phyloP scores from a whole-genome alignment of 2,797 vertebrate species.

The Melanotaenia nigrans region DNA sequence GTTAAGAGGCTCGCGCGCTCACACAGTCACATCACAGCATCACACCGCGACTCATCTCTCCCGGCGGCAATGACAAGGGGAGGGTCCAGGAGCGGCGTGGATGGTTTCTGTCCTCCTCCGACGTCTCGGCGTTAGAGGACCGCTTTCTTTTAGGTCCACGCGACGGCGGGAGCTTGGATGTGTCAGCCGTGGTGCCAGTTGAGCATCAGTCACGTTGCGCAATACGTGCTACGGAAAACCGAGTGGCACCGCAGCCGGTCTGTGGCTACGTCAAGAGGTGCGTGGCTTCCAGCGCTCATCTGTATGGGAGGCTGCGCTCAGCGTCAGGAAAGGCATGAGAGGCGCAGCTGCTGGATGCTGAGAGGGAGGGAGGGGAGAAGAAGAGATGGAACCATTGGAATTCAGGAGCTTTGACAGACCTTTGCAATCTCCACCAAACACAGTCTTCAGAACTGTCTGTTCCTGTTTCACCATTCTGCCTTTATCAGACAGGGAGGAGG shows the following conservation, averaged over 20 bases:
- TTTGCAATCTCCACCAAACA: conserved; percentile 64
- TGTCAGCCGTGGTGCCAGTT: conserved; percentile 54
- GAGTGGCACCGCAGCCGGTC: conserved; percentile 87
- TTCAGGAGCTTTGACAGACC: conserved; percentile 68
- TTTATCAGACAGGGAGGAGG: conserved; percentile 50
- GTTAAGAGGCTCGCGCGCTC: conserved; percentile 42
- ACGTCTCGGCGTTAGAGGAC: conserved; percentile 16
- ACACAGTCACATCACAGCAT: conserved; percentile 59
- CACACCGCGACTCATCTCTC: conserved; percentile 66
- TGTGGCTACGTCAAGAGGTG: conserved; percentile 88
- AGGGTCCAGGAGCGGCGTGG: conserved; percentile 49
- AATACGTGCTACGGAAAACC: conserved; percentile 86
- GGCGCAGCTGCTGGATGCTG: conserved; percentile 75
- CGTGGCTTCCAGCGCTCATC: conserved; percentile 85
- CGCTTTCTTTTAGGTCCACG: conserved; percentile 33
- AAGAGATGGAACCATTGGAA: conserved; percentile 54
- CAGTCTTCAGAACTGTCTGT: conserved; percentile 39
- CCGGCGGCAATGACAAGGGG: conserved; percentile 59
- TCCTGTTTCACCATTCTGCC: conserved; percentile 48
- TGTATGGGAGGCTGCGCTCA: conserved; percentile 81
- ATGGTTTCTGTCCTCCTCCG: conserved; percentile 30
- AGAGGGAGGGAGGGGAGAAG: conserved; percentile 21
- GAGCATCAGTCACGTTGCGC: conserved; percentile 88
- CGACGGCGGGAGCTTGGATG: conserved; percentile 51
- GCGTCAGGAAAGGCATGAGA: conserved; percentile 77